A percentile compares a stretch with the other conserved stretches of the same genome.
Conservation (phyloP, 2,113 vertebrate species). For the Nerophis lumbriciformis region DNA sequence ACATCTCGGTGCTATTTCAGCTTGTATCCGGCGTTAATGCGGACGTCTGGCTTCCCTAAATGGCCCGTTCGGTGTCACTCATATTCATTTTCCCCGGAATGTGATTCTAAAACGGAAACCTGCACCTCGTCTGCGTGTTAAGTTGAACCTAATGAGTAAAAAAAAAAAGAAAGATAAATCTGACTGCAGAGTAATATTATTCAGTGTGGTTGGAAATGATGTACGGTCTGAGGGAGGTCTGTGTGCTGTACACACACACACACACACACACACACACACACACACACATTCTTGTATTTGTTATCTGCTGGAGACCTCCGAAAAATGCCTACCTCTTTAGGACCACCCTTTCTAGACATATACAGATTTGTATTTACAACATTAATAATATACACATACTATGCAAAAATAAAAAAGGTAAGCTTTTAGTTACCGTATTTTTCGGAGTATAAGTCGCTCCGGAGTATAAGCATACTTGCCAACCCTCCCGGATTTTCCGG, state of each 20-base stretch:
- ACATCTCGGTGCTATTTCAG: conserved; percentile 4
- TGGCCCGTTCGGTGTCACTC: not conserved
- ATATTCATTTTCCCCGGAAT: conserved; percentile 6
- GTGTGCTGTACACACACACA: conserved; percentile 1
- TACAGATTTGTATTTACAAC: too few relatives aligned
- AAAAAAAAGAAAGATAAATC: conserved; percentile 1
- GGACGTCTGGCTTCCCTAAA: conserved; percentile 7
- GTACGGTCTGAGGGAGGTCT: conserved; percentile 11
- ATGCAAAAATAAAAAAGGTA: too few relatives aligned
- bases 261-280: not conserved
- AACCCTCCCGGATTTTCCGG: too few relatives aligned
- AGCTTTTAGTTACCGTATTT: too few relatives aligned
- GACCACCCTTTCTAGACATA: too few relatives aligned
- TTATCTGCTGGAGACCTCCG: too few relatives aligned
- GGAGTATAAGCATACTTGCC: too few relatives aligned
- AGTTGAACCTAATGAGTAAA: not conserved
- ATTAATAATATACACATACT: too few relatives aligned
- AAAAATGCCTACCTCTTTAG: too few relatives aligned
- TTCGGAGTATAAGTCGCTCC: too few relatives aligned
- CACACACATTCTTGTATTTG: too few relatives aligned
- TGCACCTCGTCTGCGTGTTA: conserved; percentile 17
- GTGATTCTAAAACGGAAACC: conserved; percentile 18
- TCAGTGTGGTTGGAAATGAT: conserved; percentile 13
- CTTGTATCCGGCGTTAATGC: conserved; percentile 4
- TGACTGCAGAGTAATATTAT: conserved; percentile 8